Conservation (phyloP, 2,888 invertebrate species). For the Argynnis bischoffii region DNA sequence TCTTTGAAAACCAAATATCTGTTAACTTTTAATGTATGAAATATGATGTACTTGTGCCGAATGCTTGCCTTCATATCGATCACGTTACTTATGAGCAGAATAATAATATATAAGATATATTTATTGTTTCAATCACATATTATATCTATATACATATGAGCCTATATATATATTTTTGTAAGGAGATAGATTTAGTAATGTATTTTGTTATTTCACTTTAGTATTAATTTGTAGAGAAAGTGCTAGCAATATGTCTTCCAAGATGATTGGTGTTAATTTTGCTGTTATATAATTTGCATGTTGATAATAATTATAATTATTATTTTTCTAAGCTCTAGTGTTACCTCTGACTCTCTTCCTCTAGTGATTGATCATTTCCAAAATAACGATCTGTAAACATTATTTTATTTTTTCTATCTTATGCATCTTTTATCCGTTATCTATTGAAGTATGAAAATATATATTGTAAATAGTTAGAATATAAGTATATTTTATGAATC, state of each 20-base stretch:
- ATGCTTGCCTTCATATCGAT: conserved; percentile 13
- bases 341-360: not conserved
- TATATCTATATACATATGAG: too few relatives aligned
- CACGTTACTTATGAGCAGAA: not conserved
- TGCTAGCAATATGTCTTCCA: conserved; percentile 4
- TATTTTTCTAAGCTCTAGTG: not conserved
- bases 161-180: not conserved
- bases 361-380: too few relatives aligned
- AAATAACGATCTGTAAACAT: too few relatives aligned
- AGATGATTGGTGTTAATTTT: conserved; percentile 3
- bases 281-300: conserved; percentile 8
- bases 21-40: not conserved
- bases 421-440: not conserved
- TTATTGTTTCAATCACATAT: too few relatives aligned
- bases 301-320: not conserved
- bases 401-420: not conserved
- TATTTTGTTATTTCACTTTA: not conserved
- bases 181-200: not conserved
- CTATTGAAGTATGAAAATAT: not conserved
- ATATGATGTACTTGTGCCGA: not conserved
- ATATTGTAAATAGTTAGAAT: conserved; percentile 4
- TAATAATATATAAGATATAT: too few relatives aligned
- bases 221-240: not conserved
- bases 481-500: conserved; percentile 16
- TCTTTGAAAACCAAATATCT: conserved; percentile 2